These are phyloP conservation scores for Lagopus muta DNA, from an alignment of 2,113 vertebrate species.

Conservation along the genomic window DNA sequence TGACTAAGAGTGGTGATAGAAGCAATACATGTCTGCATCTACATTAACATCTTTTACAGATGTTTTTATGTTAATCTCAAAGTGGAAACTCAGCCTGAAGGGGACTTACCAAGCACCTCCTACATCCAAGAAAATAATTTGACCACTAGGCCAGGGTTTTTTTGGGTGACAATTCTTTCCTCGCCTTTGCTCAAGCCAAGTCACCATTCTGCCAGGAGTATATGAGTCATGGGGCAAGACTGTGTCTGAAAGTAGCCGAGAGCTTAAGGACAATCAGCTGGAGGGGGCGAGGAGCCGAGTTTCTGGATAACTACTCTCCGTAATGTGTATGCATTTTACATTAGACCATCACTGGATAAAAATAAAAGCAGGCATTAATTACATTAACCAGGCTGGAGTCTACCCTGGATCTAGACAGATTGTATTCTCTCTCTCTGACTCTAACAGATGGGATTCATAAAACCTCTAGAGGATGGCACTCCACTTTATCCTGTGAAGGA, in stretches of 20 bases:
- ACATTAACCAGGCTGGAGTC: constrained; percentile 27
- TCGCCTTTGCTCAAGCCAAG: constrained; percentile 41
- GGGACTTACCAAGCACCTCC: not conserved
- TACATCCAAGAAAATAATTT: not conserved
- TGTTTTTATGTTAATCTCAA: not conserved
- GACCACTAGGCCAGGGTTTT: constrained; percentile 11
- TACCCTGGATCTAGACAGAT: not conserved
- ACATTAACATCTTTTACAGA: not conserved
- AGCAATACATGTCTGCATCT: not conserved
- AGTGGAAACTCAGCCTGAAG: not conserved
- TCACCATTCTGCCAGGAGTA: constrained; percentile 45
- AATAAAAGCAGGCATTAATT: constrained; percentile 63
- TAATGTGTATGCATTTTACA: constrained; percentile 63
- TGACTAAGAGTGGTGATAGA: not conserved
- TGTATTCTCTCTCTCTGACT: not conserved
- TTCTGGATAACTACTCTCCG: constrained; percentile 46
- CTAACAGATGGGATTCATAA: not conserved
- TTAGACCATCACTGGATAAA: constrained; percentile 63
- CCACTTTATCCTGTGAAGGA: not conserved
- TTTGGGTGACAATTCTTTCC: constrained; percentile 39
- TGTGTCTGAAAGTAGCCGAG: constrained; percentile 43
- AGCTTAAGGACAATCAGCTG: constrained; percentile 66
- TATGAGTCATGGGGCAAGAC: constrained; percentile 63
- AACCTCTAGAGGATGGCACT: not conserved
- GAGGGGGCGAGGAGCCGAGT: not conserved